Evolutionary conservation across 2,113 vertebrate species (phyloP).

Genomic region (Corydoras maculifer): DNA sequence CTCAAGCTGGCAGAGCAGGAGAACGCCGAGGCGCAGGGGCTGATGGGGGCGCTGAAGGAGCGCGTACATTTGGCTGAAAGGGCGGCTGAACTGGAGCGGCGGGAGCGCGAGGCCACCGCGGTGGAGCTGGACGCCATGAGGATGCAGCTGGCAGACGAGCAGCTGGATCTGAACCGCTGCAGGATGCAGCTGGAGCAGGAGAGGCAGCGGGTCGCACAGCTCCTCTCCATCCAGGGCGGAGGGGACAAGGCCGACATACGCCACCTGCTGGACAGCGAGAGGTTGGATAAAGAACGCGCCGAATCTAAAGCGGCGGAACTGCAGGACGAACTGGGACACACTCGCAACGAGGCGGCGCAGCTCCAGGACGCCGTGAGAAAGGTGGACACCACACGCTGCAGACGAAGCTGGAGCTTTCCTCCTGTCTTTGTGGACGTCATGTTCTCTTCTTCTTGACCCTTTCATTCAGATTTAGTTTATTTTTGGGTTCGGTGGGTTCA

Average conservation of each 20-base stretch:
- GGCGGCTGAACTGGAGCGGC: conserved; percentile 74
- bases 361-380: conserved; percentile 73
- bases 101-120: conserved; percentile 62
- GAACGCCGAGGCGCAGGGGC: conserved; percentile 79
- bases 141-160: conserved; percentile 66
- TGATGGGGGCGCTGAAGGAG: conserved; percentile 79
- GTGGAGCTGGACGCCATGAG: conserved; percentile 71
- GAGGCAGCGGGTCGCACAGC: conserved; percentile 73
- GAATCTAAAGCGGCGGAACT: conserved; percentile 67
- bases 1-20: conserved; percentile 85
- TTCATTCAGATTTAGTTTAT: no score
- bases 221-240: conserved; percentile 77
- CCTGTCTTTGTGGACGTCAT: no score
- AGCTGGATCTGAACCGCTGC: conserved; percentile 71
- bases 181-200: conserved; percentile 78
- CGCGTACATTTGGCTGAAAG: conserved; percentile 79
- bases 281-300: conserved; percentile 76
- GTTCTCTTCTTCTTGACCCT: no score
- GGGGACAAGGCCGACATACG: conserved; percentile 78
- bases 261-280: conserved; percentile 74
- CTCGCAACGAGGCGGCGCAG: conserved; percentile 67
- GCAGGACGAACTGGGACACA: conserved; percentile 75
- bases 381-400: conserved; percentile 50
- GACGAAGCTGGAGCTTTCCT: no score
- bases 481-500: no score